Evolutionary conservation across 2,113 vertebrate genomes (phyloP).

Genomic region (Anthoscopus minutus): DNA sequence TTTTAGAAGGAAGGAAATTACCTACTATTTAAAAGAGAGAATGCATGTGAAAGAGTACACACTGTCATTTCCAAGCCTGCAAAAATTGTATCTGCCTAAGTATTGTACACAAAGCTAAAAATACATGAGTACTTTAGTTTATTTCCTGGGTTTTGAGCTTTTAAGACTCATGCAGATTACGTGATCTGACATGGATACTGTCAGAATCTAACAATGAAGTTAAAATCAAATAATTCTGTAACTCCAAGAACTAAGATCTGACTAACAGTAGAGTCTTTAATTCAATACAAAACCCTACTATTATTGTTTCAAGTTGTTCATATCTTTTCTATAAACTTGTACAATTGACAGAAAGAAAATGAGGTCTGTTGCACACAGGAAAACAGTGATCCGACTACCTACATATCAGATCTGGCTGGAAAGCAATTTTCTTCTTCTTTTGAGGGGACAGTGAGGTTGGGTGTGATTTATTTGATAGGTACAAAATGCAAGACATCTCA

Average conservation of each 20-base stretch:
- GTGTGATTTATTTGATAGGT: not conserved
- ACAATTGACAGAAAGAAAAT: not conserved
- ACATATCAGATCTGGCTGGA: not conserved
- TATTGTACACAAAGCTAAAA: not conserved
- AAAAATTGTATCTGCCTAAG: not conserved
- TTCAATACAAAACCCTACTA: not conserved
- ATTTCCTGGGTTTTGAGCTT: not conserved
- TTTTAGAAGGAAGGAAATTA: not conserved
- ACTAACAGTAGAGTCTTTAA: not conserved
- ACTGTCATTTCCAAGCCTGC: not conserved
- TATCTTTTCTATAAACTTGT: not conserved
- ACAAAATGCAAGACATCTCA: not conserved
- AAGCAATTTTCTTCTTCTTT: not conserved
- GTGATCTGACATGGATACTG: not conserved
- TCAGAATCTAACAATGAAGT: not conserved
- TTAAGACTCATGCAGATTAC: not conserved
- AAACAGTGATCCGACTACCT: not conserved
- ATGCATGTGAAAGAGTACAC: not conserved
- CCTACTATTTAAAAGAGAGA: not conserved
- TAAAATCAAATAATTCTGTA: not conserved
- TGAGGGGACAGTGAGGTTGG: rapidly evolving
- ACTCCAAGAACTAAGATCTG: not conserved
- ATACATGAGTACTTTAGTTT: not conserved
- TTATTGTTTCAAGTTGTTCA: not conserved
- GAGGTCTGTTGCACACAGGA: not conserved